These are phyloP conservation scores for Tragelaphus eurycerus DNA, from an alignment of 2,797 vertebrate species.

Conservation along the genomic window DNA sequence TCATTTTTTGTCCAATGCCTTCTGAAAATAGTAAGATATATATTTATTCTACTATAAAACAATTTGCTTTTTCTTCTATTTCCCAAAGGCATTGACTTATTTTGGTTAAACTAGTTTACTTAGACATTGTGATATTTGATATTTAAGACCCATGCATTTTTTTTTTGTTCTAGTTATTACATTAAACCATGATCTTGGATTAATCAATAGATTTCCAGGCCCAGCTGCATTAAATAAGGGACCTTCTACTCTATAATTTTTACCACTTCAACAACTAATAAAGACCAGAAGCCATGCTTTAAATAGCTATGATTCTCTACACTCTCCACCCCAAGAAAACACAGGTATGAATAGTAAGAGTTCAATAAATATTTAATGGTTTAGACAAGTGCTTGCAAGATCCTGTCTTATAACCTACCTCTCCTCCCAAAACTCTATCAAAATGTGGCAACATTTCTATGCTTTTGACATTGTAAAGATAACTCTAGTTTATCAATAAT, in stretches of 20 bases:
- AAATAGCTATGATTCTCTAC: not conserved
- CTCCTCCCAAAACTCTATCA: not conserved
- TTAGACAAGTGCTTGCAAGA: not conserved
- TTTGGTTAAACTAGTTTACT: not conserved
- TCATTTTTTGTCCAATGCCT: not conserved
- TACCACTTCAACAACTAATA: not conserved
- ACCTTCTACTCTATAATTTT: not conserved
- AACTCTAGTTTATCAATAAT: not conserved
- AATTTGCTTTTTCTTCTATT: not conserved
- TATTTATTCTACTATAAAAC: not conserved
- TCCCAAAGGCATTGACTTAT: not conserved
- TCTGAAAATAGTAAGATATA: not conserved
- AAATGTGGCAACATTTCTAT: not conserved
- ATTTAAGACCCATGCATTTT: not conserved
- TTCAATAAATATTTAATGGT: not conserved
- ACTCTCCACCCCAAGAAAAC: not conserved
- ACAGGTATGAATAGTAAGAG: not conserved
- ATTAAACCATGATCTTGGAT: not conserved
- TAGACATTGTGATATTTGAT: not conserved
- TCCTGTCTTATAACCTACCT: not conserved
- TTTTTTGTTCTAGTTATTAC: not conserved
- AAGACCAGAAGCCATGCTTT: not conserved
- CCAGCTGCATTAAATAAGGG: not conserved
- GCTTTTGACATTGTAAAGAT: not conserved
- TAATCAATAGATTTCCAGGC: not conserved